Percentiles rank a stretch among this genome's conserved stretches.
phyloP scores from a whole-genome alignment of 2,797 vertebrate genomes.

The Myotis findleyi region DNA sequence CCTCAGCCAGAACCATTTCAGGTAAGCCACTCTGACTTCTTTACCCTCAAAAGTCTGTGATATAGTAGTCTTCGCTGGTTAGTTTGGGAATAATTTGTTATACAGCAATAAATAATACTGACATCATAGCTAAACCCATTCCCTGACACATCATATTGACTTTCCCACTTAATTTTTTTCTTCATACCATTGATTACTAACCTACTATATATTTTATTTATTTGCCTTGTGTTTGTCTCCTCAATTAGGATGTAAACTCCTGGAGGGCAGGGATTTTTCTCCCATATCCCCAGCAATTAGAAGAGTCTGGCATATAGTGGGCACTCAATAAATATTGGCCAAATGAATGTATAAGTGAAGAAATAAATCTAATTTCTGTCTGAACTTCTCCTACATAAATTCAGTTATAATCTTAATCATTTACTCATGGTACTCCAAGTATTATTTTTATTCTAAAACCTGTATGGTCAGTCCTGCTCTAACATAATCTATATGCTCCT shows the following conservation, averaged over 20 bases:
- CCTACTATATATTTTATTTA: constrained; percentile 2
- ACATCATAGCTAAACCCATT: background rate
- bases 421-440: background rate
- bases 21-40: background rate
- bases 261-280: background rate
- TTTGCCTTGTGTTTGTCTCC: background rate
- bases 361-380: background rate
- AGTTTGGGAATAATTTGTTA: background rate
- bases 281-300: background rate
- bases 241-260: background rate
- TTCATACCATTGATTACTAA: constrained; percentile 7
- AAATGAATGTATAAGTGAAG: background rate
- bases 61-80: background rate
- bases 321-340: background rate
- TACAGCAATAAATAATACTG: background rate
- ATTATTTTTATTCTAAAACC: constrained; percentile 35
- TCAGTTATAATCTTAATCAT: background rate
- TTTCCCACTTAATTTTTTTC: constrained; percentile 1
- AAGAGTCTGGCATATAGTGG: background rate
- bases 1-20: background rate
- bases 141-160: background rate
- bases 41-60: background rate
- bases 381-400: background rate
- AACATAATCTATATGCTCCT: background rate
- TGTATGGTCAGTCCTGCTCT: background rate